A percentile compares a stretch with the other conserved stretches of the same genome.
Evolutionary conservation across 1,140 invertebrate species (phyloP).

Genomic region (Meteorus sp.): DNA sequence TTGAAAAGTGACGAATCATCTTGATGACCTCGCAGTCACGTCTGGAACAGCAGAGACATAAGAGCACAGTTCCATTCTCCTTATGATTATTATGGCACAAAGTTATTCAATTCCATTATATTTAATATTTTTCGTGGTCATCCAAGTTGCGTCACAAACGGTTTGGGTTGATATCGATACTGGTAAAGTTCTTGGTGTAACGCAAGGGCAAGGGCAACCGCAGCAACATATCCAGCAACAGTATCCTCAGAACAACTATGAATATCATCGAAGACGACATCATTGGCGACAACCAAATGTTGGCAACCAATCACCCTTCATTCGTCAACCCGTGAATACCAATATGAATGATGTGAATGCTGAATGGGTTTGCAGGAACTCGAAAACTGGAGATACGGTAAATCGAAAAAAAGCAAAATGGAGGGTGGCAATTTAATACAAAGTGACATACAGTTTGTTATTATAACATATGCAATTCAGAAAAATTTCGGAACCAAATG

Average conservation of each 20-base stretch:
- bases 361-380: conserved; percentile 32
- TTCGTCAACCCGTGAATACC: too few relatives aligned
- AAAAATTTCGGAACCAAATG: too few relatives aligned
- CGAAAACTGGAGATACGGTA: conserved; percentile 29
- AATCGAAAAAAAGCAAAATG: neutral
- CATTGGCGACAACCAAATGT: neutral
- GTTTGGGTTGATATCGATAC: conserved; percentile 3
- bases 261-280: neutral
- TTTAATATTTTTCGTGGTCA: neutral
- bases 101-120: neutral
- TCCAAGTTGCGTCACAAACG: neutral
- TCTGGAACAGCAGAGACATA: neutral
- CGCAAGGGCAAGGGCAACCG: neutral
- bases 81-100: neutral
- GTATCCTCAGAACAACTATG: conserved; percentile 8
- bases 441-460: neutral
- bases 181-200: conserved; percentile 9
- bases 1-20: neutral
- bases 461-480: too few relatives aligned
- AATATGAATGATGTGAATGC: neutral
- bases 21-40: neutral
- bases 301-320: conserved; percentile 16
- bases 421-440: neutral
- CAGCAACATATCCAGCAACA: neutral
- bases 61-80: neutral